A percentile compares a stretch with the other conserved stretches of the same genome.
Conservation (phyloP, 2,113 vertebrate species). For the Eulacestoma nigropectus region DNA sequence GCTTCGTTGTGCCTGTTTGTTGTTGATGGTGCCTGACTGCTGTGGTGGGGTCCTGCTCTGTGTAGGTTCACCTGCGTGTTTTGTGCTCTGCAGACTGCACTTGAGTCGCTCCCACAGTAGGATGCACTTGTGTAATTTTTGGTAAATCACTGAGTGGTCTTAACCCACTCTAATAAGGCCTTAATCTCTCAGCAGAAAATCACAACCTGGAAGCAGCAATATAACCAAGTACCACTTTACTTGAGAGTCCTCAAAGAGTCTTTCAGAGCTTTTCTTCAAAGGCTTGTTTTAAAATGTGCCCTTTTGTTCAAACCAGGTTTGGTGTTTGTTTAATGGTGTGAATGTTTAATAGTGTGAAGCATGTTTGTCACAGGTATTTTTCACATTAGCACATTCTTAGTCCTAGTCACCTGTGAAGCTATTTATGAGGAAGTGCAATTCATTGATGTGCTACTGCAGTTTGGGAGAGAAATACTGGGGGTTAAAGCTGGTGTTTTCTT, state of each 20-base stretch:
- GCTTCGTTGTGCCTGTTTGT: neutral
- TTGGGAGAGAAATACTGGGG: neutral
- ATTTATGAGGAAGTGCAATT: neutral
- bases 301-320: neutral
- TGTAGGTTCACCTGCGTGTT: fast-evolving
- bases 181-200: neutral
- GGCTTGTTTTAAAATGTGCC: neutral
- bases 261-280: neutral
- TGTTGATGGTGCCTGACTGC: neutral
- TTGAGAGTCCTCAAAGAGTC: neutral
- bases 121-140: neutral
- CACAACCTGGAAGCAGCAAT: neutral
- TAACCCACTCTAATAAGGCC: neutral
- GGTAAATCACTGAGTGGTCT: neutral
- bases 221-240: neutral
- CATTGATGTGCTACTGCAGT: neutral
- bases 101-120: neutral
- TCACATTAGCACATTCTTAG: neutral
- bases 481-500: neutral
- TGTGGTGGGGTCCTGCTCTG: neutral
- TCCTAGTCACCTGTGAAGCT: neutral
- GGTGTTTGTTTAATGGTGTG: neutral
- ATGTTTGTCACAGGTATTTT: neutral
- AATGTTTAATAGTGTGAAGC: neutral
- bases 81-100: neutral